These are phyloP conservation scores for Falcaria lacertinaria DNA, from an alignment of 2,888 invertebrate genomes.

Conservation along the genomic window DNA sequence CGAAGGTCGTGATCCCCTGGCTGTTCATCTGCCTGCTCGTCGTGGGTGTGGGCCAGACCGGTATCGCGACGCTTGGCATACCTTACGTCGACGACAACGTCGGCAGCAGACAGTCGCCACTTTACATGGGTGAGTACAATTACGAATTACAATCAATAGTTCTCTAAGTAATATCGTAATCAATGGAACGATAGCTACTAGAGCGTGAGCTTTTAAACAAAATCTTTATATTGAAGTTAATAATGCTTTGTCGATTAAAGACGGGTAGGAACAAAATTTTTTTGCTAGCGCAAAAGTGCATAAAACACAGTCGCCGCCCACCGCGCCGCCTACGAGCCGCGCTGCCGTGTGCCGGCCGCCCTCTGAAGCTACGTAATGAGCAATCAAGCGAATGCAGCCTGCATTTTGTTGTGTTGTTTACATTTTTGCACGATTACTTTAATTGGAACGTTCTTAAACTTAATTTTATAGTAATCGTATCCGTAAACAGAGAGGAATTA, in stretches of 20 bases:
- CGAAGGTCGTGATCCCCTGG: conserved; percentile 90
- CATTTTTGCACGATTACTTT: conserved; percentile 1
- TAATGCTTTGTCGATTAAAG: too few relatives aligned
- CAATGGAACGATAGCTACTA: too few relatives aligned
- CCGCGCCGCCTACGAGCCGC: conserved; percentile 31
- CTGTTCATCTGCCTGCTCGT: conserved; percentile 93
- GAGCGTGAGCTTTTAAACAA: too few relatives aligned
- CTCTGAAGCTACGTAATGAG: conserved; percentile 41
- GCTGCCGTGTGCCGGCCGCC: conserved; percentile 37
- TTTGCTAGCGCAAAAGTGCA: too few relatives aligned
- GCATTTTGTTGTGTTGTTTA: conserved; percentile 18
- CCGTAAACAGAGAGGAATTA: not conserved
- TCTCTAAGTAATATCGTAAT: too few relatives aligned
- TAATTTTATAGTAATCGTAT: not conserved
- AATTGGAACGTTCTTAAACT: not conserved
- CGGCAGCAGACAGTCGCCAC: conserved; percentile 93
- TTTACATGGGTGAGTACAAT: conserved; percentile 89
- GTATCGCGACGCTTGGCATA: conserved; percentile 94
- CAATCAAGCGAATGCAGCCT: conserved; percentile 26
- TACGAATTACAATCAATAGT: too few relatives aligned
- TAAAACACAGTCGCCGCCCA: conserved; percentile 46
- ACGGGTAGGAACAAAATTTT: too few relatives aligned
- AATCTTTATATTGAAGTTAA: too few relatives aligned
- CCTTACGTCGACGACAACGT: conserved; percentile 97
- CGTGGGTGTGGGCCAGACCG: conserved; percentile 95